Conservation (phyloP, 2,888 invertebrate genomes). For the Ethmia dodecea region DNA sequence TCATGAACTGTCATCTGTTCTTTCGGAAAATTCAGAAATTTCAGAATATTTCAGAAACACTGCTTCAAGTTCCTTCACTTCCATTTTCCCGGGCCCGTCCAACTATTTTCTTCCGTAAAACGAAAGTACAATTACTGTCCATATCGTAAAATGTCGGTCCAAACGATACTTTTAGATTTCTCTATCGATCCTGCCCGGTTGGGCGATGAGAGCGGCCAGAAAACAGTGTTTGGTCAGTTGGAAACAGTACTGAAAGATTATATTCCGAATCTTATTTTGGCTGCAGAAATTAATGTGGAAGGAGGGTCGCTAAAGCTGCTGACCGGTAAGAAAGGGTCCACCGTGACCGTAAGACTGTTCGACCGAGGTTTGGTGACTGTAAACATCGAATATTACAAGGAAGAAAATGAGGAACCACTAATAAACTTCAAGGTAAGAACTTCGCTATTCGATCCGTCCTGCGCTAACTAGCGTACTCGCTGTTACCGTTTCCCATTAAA, state of each 20-base stretch:
- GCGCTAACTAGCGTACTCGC: too few species aligned
- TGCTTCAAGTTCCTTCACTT: too few species aligned
- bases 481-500: too few species aligned
- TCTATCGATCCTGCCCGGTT: constrained; percentile 83
- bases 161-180: constrained; percentile 88
- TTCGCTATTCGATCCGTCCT: too few species aligned
- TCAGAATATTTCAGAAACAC: too few species aligned
- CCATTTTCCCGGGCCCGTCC: constrained; percentile 40
- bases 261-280: constrained; percentile 82
- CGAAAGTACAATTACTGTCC: constrained; percentile 21
- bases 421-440: constrained; percentile 85
- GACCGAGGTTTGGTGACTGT: constrained; percentile 87
- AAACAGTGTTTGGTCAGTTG: constrained; percentile 81
- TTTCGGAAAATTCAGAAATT: too few species aligned
- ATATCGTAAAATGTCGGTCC: constrained; percentile 82
- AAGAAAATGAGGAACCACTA: constrained; percentile 83
- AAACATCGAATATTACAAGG: constrained; percentile 90
- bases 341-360: constrained; percentile 85
- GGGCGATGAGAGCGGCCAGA: constrained; percentile 81
- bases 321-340: constrained; percentile 82
- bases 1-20: neutral
- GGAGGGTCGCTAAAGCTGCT: constrained; percentile 84
- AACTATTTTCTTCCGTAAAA: constrained; percentile 27
- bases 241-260: constrained; percentile 84
- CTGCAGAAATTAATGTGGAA: constrained; percentile 81